phyloP scores from a whole-genome alignment of 2,797 vertebrate species.

The Neosalanx taihuensis region DNA sequence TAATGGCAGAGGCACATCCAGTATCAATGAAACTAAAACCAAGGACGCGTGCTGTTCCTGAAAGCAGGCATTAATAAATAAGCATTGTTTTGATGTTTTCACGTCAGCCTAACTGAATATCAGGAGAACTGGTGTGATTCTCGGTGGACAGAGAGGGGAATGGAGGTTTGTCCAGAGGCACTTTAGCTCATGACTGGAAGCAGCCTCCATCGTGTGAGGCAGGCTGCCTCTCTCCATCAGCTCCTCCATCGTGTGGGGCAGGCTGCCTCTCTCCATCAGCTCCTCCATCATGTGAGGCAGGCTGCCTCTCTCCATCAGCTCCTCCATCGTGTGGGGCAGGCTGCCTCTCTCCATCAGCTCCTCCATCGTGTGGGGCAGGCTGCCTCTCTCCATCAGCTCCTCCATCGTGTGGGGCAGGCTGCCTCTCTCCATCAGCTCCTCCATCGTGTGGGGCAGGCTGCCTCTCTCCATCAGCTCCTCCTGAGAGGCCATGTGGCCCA shows the following conservation, averaged over 20 bases:
- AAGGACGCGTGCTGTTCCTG: constrained; percentile 60
- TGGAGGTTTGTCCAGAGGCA: constrained; percentile 57
- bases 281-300: too few species aligned
- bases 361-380: too few species aligned
- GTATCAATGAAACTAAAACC: constrained; percentile 66
- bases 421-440: too few species aligned
- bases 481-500: too few species aligned
- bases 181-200: constrained; percentile 51
- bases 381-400: too few species aligned
- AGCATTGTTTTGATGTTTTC: constrained; percentile 71
- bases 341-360: too few species aligned
- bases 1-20: constrained; percentile 51
- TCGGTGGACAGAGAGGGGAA: constrained; percentile 51
- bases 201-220: constrained; percentile 66
- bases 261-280: too few species aligned
- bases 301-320: too few species aligned
- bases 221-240: constrained; percentile 58
- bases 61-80: constrained; percentile 76
- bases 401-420: too few species aligned
- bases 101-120: constrained; percentile 69
- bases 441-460: too few species aligned
- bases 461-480: too few species aligned
- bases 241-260: constrained; percentile 50
- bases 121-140: constrained; percentile 60
- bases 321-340: too few species aligned